Evolutionary conservation across 2,113 vertebrate genomes (phyloP), one percentile per base, ranked within the genome.

Genomic region (Scopus umbretta): DNA sequence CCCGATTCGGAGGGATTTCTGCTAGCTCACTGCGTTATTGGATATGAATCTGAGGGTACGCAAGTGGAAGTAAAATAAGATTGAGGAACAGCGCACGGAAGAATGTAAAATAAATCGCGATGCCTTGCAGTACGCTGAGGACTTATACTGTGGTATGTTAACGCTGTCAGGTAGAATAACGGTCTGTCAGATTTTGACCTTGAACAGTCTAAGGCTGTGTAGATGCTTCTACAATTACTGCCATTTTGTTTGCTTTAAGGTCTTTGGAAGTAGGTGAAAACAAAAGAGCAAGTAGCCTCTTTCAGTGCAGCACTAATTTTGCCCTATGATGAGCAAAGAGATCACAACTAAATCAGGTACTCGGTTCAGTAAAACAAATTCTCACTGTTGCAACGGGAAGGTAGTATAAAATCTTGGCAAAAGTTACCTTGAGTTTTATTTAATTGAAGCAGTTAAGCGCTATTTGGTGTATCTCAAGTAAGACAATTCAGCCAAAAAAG

Each of bases 381-480:
- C 36, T 90, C 49, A 34, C 30, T 0, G 0, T 29, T 82, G 65
- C 16, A 49, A 23, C 6, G 53, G 40, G 20, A 68, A 68, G 58
- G 70, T 10, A n/a, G 10, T 81, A 38, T 15, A 62, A 94, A 84
- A 45, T 58, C 34, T 32, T 74, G n/a, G 45, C 76, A 89, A 30
- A 92, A 65, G 22, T 67, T 66, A 53, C 49, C 36, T 93, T 58
- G 59, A 80, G 11, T 78, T 97, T 91, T 94, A 94, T 96, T 96
- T 76, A 81, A 85, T 25, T 68, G 49, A 90, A 76, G 75, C 34
- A 14, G 66, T 93, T 27, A 70, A 92, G 59, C 23, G 63, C 22
- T 78, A 4, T 62, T 61, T 68, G 73, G 43, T 84, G 27, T 74
- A 65, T 87, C 42, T 79, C 26, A 25, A 26, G 38, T 36, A 63